phyloP scores from a whole-genome alignment of 2,888 invertebrate species.

The Dynastes tityus region DNA sequence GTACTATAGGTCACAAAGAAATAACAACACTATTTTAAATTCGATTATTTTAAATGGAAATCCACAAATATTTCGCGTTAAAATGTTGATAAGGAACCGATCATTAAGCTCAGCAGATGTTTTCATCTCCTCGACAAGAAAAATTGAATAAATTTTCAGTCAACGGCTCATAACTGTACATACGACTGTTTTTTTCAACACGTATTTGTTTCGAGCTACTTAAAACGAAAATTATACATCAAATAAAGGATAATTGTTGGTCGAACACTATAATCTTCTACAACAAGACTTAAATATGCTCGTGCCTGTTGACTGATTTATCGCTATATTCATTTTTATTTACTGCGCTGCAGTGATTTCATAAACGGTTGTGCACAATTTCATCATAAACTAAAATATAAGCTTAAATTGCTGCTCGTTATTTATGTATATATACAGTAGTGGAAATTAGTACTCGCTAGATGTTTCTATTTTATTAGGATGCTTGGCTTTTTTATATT shows the following conservation, averaged over 20 bases:
- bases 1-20: background rate
- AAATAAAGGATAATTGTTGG: conserved; percentile 24
- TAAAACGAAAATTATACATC: conserved; percentile 16
- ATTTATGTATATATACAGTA: background rate
- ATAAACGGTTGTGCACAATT: no score
- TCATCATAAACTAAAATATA: no score
- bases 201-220: background rate
- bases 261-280: conserved; percentile 3
- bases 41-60: no score
- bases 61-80: no score
- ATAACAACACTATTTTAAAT: no score
- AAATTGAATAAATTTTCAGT: no score
- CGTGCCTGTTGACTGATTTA: conserved; percentile 18
- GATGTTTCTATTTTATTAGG: no score
- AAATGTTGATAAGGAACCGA: no score
- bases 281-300: conserved; percentile 15
- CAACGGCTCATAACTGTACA: conserved; percentile 8
- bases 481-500: no score
- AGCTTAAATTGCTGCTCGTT: background rate
- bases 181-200: conserved; percentile 12
- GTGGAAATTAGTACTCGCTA: background rate
- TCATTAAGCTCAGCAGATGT: background rate
- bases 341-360: conserved; percentile 5
- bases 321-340: conserved; percentile 13
- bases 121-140: background rate